These are phyloP conservation scores for Pseudomyrmex concolor DNA, from an alignment of 1,140 invertebrate genomes.

Conservation along the genomic window DNA sequence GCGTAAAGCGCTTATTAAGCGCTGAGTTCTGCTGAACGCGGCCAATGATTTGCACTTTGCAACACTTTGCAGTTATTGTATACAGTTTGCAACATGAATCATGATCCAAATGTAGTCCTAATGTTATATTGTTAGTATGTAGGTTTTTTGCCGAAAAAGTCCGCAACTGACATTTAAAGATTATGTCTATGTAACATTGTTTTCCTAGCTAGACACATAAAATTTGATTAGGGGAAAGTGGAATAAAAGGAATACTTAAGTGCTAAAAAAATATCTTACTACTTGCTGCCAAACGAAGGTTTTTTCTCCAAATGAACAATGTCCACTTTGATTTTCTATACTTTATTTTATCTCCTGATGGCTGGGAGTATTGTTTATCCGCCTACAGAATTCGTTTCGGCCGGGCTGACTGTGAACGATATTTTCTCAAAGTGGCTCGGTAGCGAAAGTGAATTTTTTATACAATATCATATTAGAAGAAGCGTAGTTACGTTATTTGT, in stretches of 20 bases:
- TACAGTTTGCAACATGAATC: no score
- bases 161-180: no score
- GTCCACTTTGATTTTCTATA: conserved; percentile 85
- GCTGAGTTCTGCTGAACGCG: no score
- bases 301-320: conserved; percentile 39
- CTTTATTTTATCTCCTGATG: conserved; percentile 89
- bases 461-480: conserved; percentile 90
- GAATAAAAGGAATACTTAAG: not conserved
- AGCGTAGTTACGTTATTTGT: conserved; percentile 88
- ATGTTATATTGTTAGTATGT: no score
- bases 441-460: conserved; percentile 89
- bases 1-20: no score
- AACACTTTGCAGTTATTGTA: no score
- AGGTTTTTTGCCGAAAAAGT: no score
- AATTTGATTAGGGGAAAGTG: not conserved
- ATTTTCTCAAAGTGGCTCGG: conserved; percentile 88
- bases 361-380: conserved; percentile 90
- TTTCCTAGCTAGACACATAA: no score
- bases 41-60: no score
- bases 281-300: not conserved
- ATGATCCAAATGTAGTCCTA: no score
- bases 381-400: conserved; percentile 90
- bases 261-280: not conserved
- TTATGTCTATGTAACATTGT: no score
- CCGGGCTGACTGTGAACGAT: conserved; percentile 90